These are phyloP conservation scores for Drosophila prosaltans DNA, from an alignment of 1,140 invertebrate species.

Conservation along the genomic window DNA sequence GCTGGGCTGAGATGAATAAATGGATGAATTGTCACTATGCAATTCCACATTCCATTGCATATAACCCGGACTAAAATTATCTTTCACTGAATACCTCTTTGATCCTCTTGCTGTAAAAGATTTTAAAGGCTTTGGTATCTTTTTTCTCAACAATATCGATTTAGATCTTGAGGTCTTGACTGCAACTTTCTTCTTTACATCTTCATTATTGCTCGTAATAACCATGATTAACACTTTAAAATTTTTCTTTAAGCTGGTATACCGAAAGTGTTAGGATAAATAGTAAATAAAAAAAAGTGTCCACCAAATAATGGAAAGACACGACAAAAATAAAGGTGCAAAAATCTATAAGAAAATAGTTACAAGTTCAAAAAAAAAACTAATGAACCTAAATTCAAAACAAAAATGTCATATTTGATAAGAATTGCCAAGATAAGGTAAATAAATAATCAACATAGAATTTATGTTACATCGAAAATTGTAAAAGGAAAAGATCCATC, in stretches of 20 bases:
- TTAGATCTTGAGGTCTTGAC: no score
- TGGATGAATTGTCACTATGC: no score
- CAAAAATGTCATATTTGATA: neutral
- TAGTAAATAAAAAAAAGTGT: neutral
- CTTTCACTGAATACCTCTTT: no score
- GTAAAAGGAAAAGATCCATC: neutral
- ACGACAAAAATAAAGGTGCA: neutral
- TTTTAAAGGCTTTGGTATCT: no score
- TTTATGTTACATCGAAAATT: neutral
- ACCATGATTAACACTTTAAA: neutral
- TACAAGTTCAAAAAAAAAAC: neutral
- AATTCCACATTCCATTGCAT: no score
- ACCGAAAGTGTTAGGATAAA: neutral
- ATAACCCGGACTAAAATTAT: no score
- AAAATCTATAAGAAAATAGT: neutral
- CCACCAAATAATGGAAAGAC: neutral
- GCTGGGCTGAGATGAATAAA: no score
- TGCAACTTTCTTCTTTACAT: no score
- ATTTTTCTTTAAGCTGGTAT: neutral
- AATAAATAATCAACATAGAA: neutral
- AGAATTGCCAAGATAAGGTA: neutral
- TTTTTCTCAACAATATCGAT: neutral
- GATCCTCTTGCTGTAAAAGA: no score
- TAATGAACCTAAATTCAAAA: neutral
- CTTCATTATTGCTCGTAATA: neutral